Percentiles rank a stretch among this genome's conserved stretches.
These are phyloP conservation scores for Nesogale talazaci DNA, from an alignment of 2,113 vertebrate species.

Conservation along the genomic window DNA sequence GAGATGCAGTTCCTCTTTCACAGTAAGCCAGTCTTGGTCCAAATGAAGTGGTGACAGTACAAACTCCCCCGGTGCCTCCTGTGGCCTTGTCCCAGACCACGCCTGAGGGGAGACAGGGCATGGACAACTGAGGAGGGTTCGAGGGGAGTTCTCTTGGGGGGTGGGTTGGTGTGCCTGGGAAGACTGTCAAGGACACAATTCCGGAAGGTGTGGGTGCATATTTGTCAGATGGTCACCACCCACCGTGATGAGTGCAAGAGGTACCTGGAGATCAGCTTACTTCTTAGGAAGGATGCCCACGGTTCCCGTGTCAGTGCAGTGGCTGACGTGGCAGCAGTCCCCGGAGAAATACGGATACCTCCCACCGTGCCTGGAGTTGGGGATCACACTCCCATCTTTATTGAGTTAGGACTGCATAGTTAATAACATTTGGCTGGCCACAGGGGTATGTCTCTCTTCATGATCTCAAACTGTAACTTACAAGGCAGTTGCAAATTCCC, in stretches of 20 bases:
- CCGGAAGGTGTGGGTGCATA: not conserved
- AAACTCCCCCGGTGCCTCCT: slow-evolving; percentile 6
- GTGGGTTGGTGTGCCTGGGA: not conserved
- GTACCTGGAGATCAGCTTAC: not conserved
- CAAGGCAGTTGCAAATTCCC: not conserved
- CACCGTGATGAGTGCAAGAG: slow-evolving; percentile 10
- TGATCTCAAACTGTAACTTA: slow-evolving; percentile 31
- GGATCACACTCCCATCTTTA: slow-evolving; percentile 9
- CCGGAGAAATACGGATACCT: not conserved
- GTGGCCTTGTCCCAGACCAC: slow-evolving; percentile 25
- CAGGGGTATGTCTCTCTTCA: slow-evolving; percentile 10
- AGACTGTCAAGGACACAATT: not conserved
- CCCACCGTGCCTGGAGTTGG: not conserved
- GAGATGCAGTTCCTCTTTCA: not conserved
- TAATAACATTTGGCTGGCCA: not conserved
- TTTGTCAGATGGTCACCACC: not conserved
- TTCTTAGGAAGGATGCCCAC: not conserved
- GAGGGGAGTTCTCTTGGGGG: not conserved
- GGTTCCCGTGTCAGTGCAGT: not conserved
- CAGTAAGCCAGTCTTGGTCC: not conserved
- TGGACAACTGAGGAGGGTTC: not conserved
- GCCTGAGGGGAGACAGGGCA: not conserved
- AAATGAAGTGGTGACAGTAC: not conserved
- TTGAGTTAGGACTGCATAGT: slow-evolving; percentile 12
- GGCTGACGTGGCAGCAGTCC: not conserved